Evolutionary conservation across 2,797 vertebrate genomes (phyloP).

Genomic region (Clarias platycephalus): DNA sequence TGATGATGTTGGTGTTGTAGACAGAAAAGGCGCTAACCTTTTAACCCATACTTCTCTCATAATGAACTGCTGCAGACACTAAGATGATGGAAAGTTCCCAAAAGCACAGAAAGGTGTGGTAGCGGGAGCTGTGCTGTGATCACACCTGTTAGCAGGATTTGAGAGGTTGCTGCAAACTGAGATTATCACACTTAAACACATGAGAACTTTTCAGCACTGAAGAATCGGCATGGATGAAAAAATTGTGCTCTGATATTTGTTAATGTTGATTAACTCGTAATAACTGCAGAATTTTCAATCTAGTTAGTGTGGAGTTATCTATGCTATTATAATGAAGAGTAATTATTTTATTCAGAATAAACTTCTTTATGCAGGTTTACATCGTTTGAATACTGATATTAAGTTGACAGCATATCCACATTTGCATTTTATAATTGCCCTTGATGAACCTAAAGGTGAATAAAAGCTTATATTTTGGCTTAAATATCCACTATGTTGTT

Average conservation of each 20-base stretch:
- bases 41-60: slow-evolving; percentile 16
- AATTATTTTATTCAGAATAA: background rate
- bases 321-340: background rate
- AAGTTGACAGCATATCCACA: background rate
- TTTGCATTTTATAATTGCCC: background rate
- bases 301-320: background rate
- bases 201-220: background rate
- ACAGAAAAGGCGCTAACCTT: background rate
- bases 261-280: background rate
- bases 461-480: background rate
- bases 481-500: background rate
- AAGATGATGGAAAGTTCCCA: slow-evolving; percentile 12
- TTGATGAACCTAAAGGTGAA: background rate
- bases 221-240: background rate
- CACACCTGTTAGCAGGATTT: slow-evolving; percentile 49
- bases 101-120: slow-evolving; percentile 24
- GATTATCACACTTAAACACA: slow-evolving; percentile 31
- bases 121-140: slow-evolving; percentile 52
- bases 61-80: background rate
- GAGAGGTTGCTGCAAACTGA: slow-evolving; percentile 38
- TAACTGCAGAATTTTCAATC: background rate
- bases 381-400: background rate
- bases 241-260: background rate
- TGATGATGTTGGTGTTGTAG: background rate
- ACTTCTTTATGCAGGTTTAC: background rate